These are phyloP conservation scores for Hyppa rectilinea DNA, from an alignment of 2,888 invertebrate species.

Conservation along the genomic window DNA sequence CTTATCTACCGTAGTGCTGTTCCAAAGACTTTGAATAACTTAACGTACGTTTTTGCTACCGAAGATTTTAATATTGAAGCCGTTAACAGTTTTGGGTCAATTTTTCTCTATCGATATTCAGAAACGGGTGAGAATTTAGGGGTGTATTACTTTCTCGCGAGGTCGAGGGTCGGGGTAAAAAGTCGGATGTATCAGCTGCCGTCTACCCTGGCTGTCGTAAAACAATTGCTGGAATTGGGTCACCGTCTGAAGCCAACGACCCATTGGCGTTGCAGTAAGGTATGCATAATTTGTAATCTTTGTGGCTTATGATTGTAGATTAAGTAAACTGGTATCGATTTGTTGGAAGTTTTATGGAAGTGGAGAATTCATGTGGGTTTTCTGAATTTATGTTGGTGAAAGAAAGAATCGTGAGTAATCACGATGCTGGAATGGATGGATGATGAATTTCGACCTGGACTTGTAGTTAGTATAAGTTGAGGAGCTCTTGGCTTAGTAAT, in stretches of 20 bases:
- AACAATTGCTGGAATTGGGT: conserved; percentile 53
- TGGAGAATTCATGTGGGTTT: neutral
- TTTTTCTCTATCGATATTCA: conserved; percentile 53
- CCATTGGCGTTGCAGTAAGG: conserved; percentile 34
- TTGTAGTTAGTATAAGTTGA: too few relatives aligned
- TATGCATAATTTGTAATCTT: conserved; percentile 45
- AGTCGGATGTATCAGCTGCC: conserved; percentile 59
- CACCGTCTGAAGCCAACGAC: conserved; percentile 37
- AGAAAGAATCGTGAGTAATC: neutral
- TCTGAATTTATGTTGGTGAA: neutral
- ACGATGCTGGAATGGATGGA: too few relatives aligned
- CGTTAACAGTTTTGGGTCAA: conserved; percentile 36
- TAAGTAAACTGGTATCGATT: conserved; percentile 11
- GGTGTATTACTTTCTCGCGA: conserved; percentile 40
- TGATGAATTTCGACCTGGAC: too few relatives aligned
- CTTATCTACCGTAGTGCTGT: conserved; percentile 26
- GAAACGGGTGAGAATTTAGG: conserved; percentile 30
- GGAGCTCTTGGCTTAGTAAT: too few relatives aligned
- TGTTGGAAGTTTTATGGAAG: neutral
- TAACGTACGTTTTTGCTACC: neutral
- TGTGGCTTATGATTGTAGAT: conserved; percentile 6
- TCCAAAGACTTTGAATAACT: conserved; percentile 22
- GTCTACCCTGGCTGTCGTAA: conserved; percentile 39
- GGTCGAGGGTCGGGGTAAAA: conserved; percentile 39
- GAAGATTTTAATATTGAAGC: conserved; percentile 32